Evolutionary conservation across 2,797 vertebrate genomes (phyloP).

Genomic region (Anabas testudineus): DNA sequence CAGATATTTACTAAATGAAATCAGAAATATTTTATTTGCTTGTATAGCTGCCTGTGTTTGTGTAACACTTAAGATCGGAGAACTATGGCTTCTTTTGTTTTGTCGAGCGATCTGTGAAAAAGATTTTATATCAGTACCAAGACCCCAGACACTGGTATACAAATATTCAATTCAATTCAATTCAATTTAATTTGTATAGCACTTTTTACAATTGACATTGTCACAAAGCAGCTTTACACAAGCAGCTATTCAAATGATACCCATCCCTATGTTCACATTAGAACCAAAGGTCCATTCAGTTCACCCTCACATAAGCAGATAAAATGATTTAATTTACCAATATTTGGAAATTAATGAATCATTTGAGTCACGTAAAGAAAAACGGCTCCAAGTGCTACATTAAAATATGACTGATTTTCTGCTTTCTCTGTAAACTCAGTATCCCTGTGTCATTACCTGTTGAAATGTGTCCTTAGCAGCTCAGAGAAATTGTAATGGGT

Average conservation of each 20-base stretch:
- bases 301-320: not conserved
- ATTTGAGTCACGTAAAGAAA: not conserved
- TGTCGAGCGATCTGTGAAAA: not conserved
- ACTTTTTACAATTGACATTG: no score
- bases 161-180: no score
- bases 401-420: no score
- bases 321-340: not conserved
- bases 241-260: no score
- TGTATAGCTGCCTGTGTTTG: not conserved
- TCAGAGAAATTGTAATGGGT: not conserved
- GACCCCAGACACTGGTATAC: not conserved
- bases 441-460: not conserved
- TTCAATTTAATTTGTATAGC: no score
- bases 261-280: no score
- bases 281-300: not conserved
- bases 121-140: not conserved
- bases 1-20: conserved; percentile 2
- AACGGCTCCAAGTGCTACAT: no score
- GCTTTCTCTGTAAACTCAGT: not conserved
- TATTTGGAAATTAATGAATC: not conserved
- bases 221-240: no score
- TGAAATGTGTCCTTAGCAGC: not conserved
- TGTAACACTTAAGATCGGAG: not conserved
- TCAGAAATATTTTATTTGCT: not conserved
- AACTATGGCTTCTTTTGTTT: not conserved